Conservation (phyloP, 2,113 vertebrate genomes). For the Salminus brasiliensis region DNA sequence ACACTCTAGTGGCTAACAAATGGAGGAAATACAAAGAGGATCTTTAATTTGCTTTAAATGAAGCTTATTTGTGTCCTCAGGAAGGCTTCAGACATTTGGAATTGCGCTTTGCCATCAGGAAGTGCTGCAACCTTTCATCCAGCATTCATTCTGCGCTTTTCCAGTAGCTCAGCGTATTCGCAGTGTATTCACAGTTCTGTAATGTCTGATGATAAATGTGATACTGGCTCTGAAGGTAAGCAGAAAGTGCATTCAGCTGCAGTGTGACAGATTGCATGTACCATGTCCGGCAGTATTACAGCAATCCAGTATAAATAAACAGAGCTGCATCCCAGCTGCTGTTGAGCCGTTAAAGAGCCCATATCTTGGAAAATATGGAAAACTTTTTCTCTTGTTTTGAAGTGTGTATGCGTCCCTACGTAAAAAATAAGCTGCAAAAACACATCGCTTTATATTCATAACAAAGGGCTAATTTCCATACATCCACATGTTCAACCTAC, state of each 20-base stretch:
- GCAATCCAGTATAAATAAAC: neutral
- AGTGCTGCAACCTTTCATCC: neutral
- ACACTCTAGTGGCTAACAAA: conserved; percentile 1
- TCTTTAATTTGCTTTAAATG: conserved; percentile 2
- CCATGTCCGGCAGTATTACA: neutral
- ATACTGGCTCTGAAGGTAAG: neutral
- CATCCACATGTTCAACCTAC: too few species aligned
- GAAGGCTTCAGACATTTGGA: too few species aligned
- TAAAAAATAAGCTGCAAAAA: too few species aligned
- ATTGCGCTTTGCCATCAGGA: neutral
- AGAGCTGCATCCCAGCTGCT: neutral
- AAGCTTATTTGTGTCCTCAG: neutral
- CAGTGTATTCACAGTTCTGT: neutral
- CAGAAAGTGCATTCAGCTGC: neutral
- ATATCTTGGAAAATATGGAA: too few species aligned
- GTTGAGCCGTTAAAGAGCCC: neutral
- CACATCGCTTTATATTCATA: too few species aligned
- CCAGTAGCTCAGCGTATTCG: too few species aligned
- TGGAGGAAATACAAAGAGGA: neutral
- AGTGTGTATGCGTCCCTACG: too few species aligned
- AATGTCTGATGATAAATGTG: neutral
- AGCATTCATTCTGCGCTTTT: neutral
- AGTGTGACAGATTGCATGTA: neutral
- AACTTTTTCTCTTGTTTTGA: too few species aligned
- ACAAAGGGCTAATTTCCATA: too few species aligned